Percentiles rank a stretch among this genome's conserved stretches.
Evolutionary conservation across 2,797 vertebrate genomes (phyloP).

Genomic region (Danio aesculapii): DNA sequence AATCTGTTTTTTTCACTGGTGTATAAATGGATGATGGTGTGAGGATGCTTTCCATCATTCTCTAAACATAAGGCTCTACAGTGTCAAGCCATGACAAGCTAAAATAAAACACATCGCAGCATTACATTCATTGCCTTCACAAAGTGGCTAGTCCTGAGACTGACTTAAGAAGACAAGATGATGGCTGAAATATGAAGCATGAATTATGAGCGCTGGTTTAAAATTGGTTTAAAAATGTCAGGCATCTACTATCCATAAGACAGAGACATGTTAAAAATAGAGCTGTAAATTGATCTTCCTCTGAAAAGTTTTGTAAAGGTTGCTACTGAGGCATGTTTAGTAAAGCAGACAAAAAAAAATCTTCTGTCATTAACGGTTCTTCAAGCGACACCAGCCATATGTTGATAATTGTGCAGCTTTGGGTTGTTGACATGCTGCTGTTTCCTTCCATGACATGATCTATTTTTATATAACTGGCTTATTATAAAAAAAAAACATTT

Average conservation of each 20-base stretch:
- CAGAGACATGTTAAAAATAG: neutral
- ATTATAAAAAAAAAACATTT: no score
- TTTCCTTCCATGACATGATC: neutral
- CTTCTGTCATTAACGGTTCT: conserved; percentile 8
- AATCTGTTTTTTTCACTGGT: conserved; percentile 10
- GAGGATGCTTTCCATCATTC: conserved; percentile 1
- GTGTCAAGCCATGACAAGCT: conserved; percentile 4
- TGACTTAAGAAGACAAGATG: conserved; percentile 5
- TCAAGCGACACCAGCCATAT: conserved; percentile 5
- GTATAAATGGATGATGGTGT: neutral
- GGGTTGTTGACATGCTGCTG: neutral
- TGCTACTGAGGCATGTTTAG: conserved; percentile 4
- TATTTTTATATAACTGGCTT: neutral
- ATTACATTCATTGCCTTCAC: neutral
- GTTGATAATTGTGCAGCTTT: neutral
- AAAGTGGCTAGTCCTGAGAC: neutral
- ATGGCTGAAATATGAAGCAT: neutral
- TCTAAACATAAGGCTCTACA: conserved; percentile 3
- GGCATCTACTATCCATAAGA: neutral
- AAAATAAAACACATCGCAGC: conserved; percentile 5
- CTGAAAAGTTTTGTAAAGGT: neutral
- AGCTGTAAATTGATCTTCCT: neutral
- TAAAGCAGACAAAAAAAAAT: neutral
- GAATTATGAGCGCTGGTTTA: neutral
- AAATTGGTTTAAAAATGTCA: conserved; percentile 9